Conservation (phyloP, 2,888 invertebrate species). For the Patella pellucida region DNA sequence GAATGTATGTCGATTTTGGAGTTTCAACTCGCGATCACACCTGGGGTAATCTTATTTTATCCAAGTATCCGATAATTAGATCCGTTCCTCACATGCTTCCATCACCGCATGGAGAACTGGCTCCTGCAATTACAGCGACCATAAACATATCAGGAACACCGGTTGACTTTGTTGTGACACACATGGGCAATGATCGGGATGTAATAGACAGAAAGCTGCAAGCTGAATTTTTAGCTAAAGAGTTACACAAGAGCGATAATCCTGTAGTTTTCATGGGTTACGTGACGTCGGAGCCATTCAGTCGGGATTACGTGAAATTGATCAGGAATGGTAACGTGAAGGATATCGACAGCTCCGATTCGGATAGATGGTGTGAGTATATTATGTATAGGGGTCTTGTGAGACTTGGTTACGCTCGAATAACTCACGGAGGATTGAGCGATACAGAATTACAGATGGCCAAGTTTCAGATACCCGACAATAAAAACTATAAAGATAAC, state of each 20-base stretch:
- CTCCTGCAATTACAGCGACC: slow-evolving; percentile 70
- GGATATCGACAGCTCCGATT: slow-evolving; percentile 70
- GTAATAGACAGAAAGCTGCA: slow-evolving; percentile 69
- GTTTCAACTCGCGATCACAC: slow-evolving; percentile 71
- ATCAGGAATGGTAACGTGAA: slow-evolving; percentile 59
- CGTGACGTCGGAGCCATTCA: slow-evolving; percentile 70
- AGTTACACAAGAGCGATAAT: slow-evolving; percentile 61
- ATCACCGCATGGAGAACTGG: slow-evolving; percentile 71
- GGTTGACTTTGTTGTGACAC: slow-evolving; percentile 71
- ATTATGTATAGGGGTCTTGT: slow-evolving; percentile 69
- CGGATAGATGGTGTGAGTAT: slow-evolving; percentile 71
- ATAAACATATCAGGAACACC: slow-evolving; percentile 65
- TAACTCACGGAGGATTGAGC: slow-evolving; percentile 70
- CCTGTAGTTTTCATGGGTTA: slow-evolving; percentile 71
- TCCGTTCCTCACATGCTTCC: slow-evolving; percentile 70
- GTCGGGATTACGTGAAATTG: slow-evolving; percentile 64
- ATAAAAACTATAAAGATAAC: slow-evolving; percentile 56
- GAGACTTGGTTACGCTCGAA: slow-evolving; percentile 69
- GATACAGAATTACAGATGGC: slow-evolving; percentile 71
- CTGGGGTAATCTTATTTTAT: slow-evolving; percentile 71
- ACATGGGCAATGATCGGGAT: slow-evolving; percentile 72
- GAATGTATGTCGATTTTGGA: slow-evolving; percentile 71
- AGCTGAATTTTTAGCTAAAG: slow-evolving; percentile 64
- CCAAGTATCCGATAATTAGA: slow-evolving; percentile 70
- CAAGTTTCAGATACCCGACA: slow-evolving; percentile 61